Evolutionary conservation across 2,888 invertebrate species (phyloP), one percentile per base, ranked within the genome.

Genomic region (Drosophila barbarae): DNA sequence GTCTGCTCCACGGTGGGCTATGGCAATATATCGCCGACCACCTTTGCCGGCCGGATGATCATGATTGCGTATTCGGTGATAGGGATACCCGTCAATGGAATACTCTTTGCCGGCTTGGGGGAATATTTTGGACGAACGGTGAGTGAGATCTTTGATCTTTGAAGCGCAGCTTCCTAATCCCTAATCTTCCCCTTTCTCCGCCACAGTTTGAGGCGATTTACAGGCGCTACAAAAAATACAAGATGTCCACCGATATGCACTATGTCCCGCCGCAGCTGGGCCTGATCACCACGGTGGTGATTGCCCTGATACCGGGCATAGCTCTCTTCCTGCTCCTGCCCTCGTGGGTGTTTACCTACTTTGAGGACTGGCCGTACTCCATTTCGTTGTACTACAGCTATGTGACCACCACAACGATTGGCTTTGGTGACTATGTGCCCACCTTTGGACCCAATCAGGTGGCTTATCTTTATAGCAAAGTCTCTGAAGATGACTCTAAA

Each of bases 1-100:
- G 96, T 96, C 52, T 95, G 96, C 86, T 96, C 96, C 86, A 97
- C 97, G 7, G 95, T 97, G 76, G 97, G 97, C 49, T 97, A 97
- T 88, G 97, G 97, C 49, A 97, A 97, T 89, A 90, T 97, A 84
- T 93, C 96, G 0, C 97, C 97, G 0, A 94, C 95, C 0, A 95
- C 95, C 1, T 92, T 93, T 71, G 90, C 94, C 39, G 94, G 96
- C 9, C 92, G 96, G 73, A 93, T 96, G 71, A 92, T 97, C 73
- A 96, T 96, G 93, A 96, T 97, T 78, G 92, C 95, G 76, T 97
- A 97, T 87, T 95, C 94, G 2, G 90, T 97, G 39, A 92, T 97
- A 73, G 97, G 97, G 8, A 89, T 90, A 66, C 90, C 90, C 18
- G 86, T 90, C 5, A 89, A 90, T 74, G 89, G 89, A 63, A 93